Base-by-base conservation (phyloP, 2,888 invertebrate genomes). In the Carabus problematicus region DNA sequence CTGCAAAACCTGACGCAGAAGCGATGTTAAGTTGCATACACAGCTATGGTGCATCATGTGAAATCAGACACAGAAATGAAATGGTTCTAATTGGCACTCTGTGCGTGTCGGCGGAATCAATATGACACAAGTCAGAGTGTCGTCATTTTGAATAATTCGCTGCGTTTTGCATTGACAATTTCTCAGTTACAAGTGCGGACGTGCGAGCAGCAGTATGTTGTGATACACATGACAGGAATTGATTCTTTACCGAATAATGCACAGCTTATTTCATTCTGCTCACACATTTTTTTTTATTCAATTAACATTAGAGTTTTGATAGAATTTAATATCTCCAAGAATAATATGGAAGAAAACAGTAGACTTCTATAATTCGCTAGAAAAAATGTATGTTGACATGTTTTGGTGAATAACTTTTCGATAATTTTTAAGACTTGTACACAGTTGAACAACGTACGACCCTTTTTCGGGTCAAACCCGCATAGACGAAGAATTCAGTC, bases 21-120 rank as follows among this genome's bases (percentile, higher is more conserved):
- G n/a, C 6, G 29, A 29, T 29, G 29, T 29, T 2, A 29, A 29
- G 40, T 40, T 59, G 39, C 4, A 18, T 14, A 16, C 45, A 45
- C 14, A 45, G 43, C 8, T 29, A 43, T 16, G 29, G 47, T 19
- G 39, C 29, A 61, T 11, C 9, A 40, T 52, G 52, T 16, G 43
- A 59, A 66, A 66, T 66, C 66, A 71, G 64, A 73, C 73, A 70
- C 70, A 66, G 66, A 71, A 70, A 71, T 72, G 70, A 70, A 71
- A 73, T 73, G 72, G 73, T 70, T 72, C 72, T 77, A 78, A 78
- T 78, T 78, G 77, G 77, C 77, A 77, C 77, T 78, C 73, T 73
- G 73, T 72, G 66, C 66, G 66, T 66, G 64, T 64, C 56, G 54
- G 45, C 64, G 14, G 47, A 64, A 64, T 64, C 64, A 56, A 64